Evolutionary conservation across 2,797 vertebrate species (phyloP).

Genomic region (Sarcoramphus papa): DNA sequence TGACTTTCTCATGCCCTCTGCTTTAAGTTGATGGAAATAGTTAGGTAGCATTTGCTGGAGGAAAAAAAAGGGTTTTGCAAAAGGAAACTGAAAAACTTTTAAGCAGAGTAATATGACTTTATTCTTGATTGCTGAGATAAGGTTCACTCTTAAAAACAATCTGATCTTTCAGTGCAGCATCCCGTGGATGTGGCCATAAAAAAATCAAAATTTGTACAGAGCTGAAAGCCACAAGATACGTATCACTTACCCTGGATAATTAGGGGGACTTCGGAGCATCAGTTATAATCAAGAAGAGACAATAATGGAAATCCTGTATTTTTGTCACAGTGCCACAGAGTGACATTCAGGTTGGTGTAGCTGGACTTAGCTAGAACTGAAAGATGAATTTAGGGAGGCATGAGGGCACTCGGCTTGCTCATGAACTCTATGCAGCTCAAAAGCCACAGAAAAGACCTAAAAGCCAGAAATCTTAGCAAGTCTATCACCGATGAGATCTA

Average conservation of each 20-base stretch:
- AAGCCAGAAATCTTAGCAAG: background rate
- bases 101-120: background rate
- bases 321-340: background rate
- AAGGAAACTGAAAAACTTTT: background rate
- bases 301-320: background rate
- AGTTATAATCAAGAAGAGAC: background rate
- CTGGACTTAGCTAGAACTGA: background rate
- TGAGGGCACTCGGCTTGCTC: background rate
- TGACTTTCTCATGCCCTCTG: background rate
- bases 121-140: slow-evolving; percentile 7
- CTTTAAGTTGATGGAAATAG: background rate
- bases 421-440: background rate
- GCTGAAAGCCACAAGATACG: background rate
- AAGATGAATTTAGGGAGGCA: background rate
- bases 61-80: background rate
- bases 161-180: background rate
- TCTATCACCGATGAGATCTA: accelerated
- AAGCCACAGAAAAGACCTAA: background rate
- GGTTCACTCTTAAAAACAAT: background rate
- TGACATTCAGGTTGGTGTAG: background rate
- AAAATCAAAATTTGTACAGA: background rate
- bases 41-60: background rate
- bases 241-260: background rate
- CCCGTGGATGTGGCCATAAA: background rate
- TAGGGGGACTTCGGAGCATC: background rate